Conservation (phyloP, 2,113 vertebrate species). For the Ctenomys sociabilis region DNA sequence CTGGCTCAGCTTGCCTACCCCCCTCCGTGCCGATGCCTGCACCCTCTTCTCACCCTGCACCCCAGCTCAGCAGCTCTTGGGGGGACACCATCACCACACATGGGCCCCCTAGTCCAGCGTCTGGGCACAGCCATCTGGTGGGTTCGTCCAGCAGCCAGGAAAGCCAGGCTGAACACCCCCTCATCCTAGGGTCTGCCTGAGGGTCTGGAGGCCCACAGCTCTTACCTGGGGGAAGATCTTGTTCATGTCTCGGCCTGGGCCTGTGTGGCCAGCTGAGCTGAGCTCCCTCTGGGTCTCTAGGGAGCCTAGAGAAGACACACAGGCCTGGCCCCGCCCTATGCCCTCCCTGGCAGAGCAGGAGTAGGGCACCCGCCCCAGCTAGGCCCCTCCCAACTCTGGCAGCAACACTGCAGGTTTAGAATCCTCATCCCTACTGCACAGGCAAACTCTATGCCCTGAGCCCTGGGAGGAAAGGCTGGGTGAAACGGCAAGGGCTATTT, state of each 20-base stretch:
- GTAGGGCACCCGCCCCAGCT: not conserved
- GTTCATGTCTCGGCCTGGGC: conserved; percentile 39
- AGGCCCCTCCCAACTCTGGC: not conserved
- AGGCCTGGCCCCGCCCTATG: not conserved
- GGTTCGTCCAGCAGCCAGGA: not conserved
- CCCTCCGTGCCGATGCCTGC: fast-evolving
- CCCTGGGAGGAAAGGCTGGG: not conserved
- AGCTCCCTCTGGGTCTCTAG: conserved; percentile 22
- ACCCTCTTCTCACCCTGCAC: not conserved
- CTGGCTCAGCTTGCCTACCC: fast-evolving
- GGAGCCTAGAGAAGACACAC: conserved; percentile 22
- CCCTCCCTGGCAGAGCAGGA: not conserved
- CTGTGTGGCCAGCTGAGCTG: not conserved
- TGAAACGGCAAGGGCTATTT: not conserved
- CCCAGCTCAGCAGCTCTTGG: not conserved
- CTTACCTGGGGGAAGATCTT: conserved; percentile 72
- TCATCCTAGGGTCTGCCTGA: not conserved
- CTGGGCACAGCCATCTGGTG: not conserved
- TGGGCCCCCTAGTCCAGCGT: not conserved
- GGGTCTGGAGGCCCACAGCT: too few species aligned
- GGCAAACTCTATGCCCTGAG: not conserved
- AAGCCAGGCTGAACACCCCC: not conserved
- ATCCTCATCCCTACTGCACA: not conserved
- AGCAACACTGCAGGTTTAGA: fast-evolving
- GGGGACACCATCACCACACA: not conserved